Base-by-base conservation (phyloP, 2,113 vertebrate genomes). In the Bufo bufo region DNA sequence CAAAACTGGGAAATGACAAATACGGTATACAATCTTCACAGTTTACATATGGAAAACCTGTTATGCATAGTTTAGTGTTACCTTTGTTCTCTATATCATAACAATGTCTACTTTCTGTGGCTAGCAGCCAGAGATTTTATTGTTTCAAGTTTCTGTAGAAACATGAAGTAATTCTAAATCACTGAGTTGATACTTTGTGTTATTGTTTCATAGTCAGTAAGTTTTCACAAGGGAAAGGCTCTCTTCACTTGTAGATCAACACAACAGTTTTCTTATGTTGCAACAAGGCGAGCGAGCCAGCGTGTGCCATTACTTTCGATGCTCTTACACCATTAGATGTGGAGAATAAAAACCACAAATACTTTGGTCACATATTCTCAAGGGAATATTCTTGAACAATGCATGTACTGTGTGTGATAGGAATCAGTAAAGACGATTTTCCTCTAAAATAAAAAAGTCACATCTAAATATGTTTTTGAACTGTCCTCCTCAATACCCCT, bases 71-170 rank as follows among this genome's bases (percentile, higher is more conserved):
- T 77, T 77, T 84, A 63, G 45, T 43, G 81, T 56, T 89, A 84
- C 87, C 82, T 78, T 89, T 89, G 72, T 84, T 84, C 81, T 78
- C 13, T 71, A 75, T 63, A 58, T 84, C 82, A 84, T 84, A 84
- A 77, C 23, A 71, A 66, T 89, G 74, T 78, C 81, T 84, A 16
- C 81, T 78, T 14, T 50, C 72, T 47, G 82, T 89, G 87, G 87
- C 87, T 78, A 59, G 81, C 81, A 58, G 87, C 87, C 87, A 89
- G 74, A 54, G 66, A 66, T 50, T n/a, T 89, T 83, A 88, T 83
- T 89, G 87, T 89, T 84, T 89, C 58, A 78, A 89, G 74, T 84
- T 71, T 77, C 82, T 89, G 81, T 66, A 69, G 74, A 78, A 84
- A 89, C 82, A 84, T 65, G 59, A 66, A 84, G 74, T 78, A 45